Evolutionary conservation across 2,797 vertebrate genomes (phyloP), one percentile per base, ranked within the genome.

Genomic region (Fistularia tabacaria): DNA sequence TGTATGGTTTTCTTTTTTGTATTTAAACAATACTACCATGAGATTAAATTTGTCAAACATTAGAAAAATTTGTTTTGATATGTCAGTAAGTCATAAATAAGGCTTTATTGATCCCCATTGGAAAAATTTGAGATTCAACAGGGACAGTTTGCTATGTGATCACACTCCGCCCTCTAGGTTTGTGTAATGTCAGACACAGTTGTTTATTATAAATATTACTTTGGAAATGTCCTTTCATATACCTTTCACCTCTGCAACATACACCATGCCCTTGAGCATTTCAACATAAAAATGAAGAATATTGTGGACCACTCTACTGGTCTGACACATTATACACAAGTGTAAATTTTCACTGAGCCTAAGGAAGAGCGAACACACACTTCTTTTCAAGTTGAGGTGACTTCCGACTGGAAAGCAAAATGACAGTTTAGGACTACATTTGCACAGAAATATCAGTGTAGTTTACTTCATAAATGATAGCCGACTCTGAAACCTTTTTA

Each of bases 321-420:
- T 10, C n/a, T n/a, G 12, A 44, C 3, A 25, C 46, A 12, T 10
- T 12, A n/a, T 11, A 12, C 8, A 8, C 9, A 54, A 38, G 46
- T 36, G 3, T 7, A 46, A 63, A 41, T 15, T 46, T n/a, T 1
- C 12, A 45, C 49, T 51, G 47, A 51, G 57, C 6, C 54, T 25
- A 40, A 53, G 46, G 40, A 54, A 38, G 39, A 60, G 44, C 41
- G 9, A 50, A 56, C 10, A 58, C 10, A 58, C 58, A 69, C 45
- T 55, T 67, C 11, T 59, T 40, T 43, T 43, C 3, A 69, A 69
- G 77, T 65, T 76, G 76, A 76, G 63, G 63, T 78, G 77, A 78
- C 74, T 77, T 73, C 40, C 64, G 56, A 57, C 57, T 57, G 46
- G n/a, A 43, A 42, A 50, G 38, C 46, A 57, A 54, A 67, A 52